Evolutionary conservation across 2,113 vertebrate genomes (phyloP).

Genomic region (Trogon melanurus): DNA sequence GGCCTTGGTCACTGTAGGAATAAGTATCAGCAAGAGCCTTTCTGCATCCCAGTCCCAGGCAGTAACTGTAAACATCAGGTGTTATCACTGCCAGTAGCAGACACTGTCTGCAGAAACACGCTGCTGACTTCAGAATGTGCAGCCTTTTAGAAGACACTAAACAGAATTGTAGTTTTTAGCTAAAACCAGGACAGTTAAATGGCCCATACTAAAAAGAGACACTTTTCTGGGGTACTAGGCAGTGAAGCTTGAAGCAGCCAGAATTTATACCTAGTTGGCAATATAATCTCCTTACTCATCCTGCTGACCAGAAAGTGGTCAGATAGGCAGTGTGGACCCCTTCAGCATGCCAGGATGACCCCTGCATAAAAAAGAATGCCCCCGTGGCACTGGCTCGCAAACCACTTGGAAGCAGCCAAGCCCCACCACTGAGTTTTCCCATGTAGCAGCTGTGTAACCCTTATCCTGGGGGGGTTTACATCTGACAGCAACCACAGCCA

Average conservation of each 20-base stretch:
- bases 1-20: too few relatives aligned
- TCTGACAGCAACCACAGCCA: not conserved
- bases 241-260: not conserved
- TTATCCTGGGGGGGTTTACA: not conserved
- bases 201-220: not conserved
- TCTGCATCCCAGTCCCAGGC: too few relatives aligned
- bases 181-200: not conserved
- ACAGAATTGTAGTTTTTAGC: too few relatives aligned
- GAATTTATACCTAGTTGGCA: accelerated
- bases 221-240: not conserved
- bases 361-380: too few relatives aligned
- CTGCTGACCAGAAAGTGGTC: not conserved
- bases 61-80: too few relatives aligned
- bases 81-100: too few relatives aligned
- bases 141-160: too few relatives aligned
- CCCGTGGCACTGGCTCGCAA: accelerated
- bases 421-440: not conserved
- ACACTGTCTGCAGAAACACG: too few relatives aligned
- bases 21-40: too few relatives aligned
- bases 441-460: not conserved
- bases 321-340: accelerated
- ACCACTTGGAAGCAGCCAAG: not conserved
- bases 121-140: too few relatives aligned
- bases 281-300: not conserved
- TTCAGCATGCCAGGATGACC: accelerated